Percentiles rank a stretch among this genome's conserved stretches.
Conservation (phyloP, 2,113 vertebrate genomes). For the Dicentrarchus labrax region DNA sequence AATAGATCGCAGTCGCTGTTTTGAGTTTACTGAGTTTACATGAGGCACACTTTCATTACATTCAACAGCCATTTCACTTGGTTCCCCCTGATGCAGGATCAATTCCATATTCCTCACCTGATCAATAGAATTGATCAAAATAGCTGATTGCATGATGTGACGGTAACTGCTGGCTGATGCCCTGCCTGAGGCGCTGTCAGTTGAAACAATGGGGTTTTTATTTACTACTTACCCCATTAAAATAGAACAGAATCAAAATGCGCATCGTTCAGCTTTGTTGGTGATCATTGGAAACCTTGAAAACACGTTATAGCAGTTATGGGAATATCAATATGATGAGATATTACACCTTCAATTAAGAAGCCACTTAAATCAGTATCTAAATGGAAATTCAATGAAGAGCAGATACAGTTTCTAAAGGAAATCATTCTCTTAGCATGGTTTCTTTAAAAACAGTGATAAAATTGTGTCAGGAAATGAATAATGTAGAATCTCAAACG, state of each 20-base stretch:
- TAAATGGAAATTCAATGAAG: background rate
- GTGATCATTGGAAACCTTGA: conserved; percentile 14
- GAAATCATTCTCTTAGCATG: background rate
- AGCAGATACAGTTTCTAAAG: background rate
- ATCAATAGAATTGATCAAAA: conserved; percentile 60
- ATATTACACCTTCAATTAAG: background rate
- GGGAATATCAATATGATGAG: conserved; percentile 22
- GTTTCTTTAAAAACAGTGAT: background rate
- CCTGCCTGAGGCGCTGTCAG: conserved; percentile 14
- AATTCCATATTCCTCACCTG: conserved; percentile 38
- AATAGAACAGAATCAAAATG: background rate
- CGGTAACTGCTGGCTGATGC: conserved; percentile 13
- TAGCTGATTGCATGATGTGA: conserved; percentile 50
- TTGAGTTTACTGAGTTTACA: background rate
- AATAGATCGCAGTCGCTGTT: background rate
- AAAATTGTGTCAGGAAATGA: conserved; percentile 22
- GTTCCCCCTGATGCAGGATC: conserved; percentile 13
- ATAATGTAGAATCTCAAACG: conserved; percentile 42
- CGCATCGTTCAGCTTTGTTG: conserved; percentile 1
- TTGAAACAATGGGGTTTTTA: conserved; percentile 25
- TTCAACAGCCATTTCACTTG: background rate
- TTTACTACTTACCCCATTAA: conserved; percentile 42
- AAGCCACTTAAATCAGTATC: background rate
- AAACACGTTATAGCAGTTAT: background rate
- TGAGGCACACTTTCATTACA: conserved; percentile 37